phyloP scores from a whole-genome alignment of 2,888 invertebrate species.

The Philonicus albiceps region DNA sequence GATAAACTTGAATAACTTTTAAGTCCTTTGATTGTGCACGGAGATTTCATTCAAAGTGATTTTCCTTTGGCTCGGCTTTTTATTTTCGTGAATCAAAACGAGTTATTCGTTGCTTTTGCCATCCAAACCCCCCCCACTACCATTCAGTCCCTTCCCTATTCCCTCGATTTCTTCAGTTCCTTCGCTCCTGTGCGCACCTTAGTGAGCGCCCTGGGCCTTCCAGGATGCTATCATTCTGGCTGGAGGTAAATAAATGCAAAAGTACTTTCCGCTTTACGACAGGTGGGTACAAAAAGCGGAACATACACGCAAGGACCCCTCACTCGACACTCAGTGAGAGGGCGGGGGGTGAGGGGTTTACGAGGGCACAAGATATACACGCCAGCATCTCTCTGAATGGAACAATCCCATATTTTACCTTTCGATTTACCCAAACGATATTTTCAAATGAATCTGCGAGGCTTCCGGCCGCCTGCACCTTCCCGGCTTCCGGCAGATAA shows the following conservation, averaged over 20 bases:
- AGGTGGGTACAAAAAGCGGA: constrained; percentile 5
- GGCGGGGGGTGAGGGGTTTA: not conserved
- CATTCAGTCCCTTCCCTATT: not conserved
- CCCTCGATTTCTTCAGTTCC: too few relatives aligned
- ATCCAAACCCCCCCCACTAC: not conserved
- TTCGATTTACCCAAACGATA: constrained; percentile 38
- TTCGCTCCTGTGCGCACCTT: not conserved
- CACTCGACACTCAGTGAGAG: too few relatives aligned
- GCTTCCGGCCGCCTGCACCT: not conserved
- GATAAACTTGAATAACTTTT: constrained; percentile 35
- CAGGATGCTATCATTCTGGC: not conserved
- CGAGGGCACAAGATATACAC: constrained; percentile 12
- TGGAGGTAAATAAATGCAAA: constrained; percentile 15
- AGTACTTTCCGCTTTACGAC: constrained; percentile 5
- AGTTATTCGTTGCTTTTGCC: not conserved
- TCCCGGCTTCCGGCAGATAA: not conserved
- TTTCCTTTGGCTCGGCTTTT: constrained; percentile 1
- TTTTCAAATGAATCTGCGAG: constrained; percentile 18
- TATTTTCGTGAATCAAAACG: constrained; percentile 23
- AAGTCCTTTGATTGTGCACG: constrained; percentile 34
- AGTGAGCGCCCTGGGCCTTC: not conserved
- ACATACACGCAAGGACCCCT: not conserved
- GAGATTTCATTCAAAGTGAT: constrained; percentile 34
- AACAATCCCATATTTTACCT: constrained; percentile 37
- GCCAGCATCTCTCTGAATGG: not conserved